A percentile compares a stretch with the other conserved stretches of the same genome.
Conservation (phyloP, 2,888 invertebrate genomes). For the Palloptera scutellata region DNA sequence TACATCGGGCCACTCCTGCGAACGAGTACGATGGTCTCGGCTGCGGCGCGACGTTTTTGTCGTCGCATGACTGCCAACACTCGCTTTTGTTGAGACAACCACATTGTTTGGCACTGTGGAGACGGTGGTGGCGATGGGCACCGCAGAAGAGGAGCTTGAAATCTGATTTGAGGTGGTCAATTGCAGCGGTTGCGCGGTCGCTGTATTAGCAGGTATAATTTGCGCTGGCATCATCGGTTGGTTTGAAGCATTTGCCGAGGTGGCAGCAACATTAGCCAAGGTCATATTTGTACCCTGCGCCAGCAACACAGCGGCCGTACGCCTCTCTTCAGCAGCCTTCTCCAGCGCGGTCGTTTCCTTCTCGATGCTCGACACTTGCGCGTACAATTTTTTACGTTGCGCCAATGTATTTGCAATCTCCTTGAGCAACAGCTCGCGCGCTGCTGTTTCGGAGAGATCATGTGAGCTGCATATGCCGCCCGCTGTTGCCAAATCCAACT, state of each 20-base stretch:
- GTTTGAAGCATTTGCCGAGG: slow-evolving; percentile 14
- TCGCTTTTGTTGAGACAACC: slow-evolving; percentile 12
- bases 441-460: slow-evolving; percentile 73
- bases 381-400: slow-evolving; percentile 84
- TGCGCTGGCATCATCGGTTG: slow-evolving; percentile 38
- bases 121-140: slow-evolving; percentile 18
- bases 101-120: slow-evolving; percentile 40
- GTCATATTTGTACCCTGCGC: slow-evolving; percentile 62
- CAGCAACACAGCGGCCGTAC: slow-evolving; percentile 61
- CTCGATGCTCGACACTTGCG: slow-evolving; percentile 81
- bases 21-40: slow-evolving; percentile 78
- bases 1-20: slow-evolving; percentile 91
- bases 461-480: slow-evolving; percentile 52
- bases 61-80: slow-evolving; percentile 1
- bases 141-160: slow-evolving; percentile 56
- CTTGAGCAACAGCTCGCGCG: slow-evolving; percentile 83
- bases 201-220: slow-evolving; percentile 42
- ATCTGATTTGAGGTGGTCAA: slow-evolving; percentile 35
- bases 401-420: slow-evolving; percentile 87
- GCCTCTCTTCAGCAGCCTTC: slow-evolving; percentile 73
- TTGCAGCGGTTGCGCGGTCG: slow-evolving; percentile 35
- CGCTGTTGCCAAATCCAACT: slow-evolving; percentile 46
- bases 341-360: slow-evolving; percentile 80
- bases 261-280: slow-evolving; percentile 39
- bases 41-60: slow-evolving; percentile 69